Base-by-base conservation (phyloP, 2,888 invertebrate species). In the Nasonia oneida region DNA sequence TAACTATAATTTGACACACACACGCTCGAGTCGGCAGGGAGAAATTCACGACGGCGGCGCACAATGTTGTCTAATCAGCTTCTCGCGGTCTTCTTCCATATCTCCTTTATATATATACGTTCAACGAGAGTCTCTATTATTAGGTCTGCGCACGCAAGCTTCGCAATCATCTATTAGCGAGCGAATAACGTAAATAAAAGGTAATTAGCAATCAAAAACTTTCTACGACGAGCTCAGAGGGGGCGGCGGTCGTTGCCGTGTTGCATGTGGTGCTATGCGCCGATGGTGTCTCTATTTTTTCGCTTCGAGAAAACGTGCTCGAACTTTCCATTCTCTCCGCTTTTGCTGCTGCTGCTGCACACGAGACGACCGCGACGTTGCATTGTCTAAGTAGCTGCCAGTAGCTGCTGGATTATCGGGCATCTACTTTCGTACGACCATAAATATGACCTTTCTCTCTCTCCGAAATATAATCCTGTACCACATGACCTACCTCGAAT, bases 401-500 rank as follows among this genome's bases (percentile, higher is more conserved):
- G 67, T 67, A 76, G 70, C 78, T 74, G 79, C 79, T 80, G n/a
- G 74, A 84, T 84, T 85, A 85, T 85, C 76, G 77, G 47, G 61
- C 77, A 77, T 85, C 81, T 85, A 81, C 81, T 85, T 85, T 85
- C 85, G 71, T 75, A 23, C 42, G n/a, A 33, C 57, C 84, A 70
- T 80, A 84, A 84, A 84, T 80, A 71, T 50, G 70, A 76, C 80
- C 79, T 84, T 79, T 84, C 79, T 80, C 80, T 80, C 79, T 80
- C 79, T 80, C 33, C 53, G 18, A 53, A 80, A 80, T 53, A 67
- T 53, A 82, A 76, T 53, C 82, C 76, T 39, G 33, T 10, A 42
- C 39, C 42, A 37, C 23, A 67, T 18, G 15, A 71, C 71, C 70
- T 15, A 29, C 18, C 71, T 71, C 39, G 71, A 23, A 61, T 61